phyloP scores from a whole-genome alignment of 2,797 vertebrate genomes.

The Chanos chanos region DNA sequence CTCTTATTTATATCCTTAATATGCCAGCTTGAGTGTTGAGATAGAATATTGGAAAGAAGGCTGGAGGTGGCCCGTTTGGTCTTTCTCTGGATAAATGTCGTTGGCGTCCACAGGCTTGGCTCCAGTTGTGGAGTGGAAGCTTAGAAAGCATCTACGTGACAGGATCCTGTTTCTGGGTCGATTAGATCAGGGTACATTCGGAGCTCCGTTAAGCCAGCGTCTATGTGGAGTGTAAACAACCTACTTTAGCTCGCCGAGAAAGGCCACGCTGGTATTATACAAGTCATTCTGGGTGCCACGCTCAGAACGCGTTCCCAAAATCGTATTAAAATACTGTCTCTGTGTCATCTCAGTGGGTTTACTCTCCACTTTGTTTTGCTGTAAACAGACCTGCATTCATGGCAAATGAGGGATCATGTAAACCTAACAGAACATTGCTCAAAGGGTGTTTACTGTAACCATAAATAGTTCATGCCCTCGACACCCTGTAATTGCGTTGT shows the following conservation, averaged over 20 bases:
- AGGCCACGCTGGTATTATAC: conserved; percentile 6
- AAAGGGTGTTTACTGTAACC: not conserved
- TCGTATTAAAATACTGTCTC: not conserved
- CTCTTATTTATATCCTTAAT: conserved; percentile 48
- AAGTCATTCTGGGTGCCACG: not conserved
- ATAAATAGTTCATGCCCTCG: not conserved
- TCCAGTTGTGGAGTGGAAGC: conserved; percentile 46
- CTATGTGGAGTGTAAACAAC: conserved; percentile 22
- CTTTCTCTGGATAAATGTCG: conserved; percentile 33
- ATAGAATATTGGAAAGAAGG: conserved; percentile 36
- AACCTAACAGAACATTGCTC: not conserved
- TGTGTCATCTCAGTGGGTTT: not conserved
- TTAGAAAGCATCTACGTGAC: conserved; percentile 41
- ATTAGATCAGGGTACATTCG: conserved; percentile 52
- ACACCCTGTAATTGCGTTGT: not conserved
- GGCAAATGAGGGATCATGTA: conserved; percentile 3
- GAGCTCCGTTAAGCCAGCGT: conserved; percentile 40
- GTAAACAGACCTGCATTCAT: conserved; percentile 7
- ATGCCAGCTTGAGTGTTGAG: not conserved
- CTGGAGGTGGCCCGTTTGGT: conserved; percentile 10
- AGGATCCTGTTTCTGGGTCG: conserved; percentile 58
- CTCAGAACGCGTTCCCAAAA: conserved; percentile 11
- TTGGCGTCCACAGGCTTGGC: conserved; percentile 37
- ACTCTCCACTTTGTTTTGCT: conserved; percentile 34
- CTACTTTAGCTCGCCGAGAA: conserved; percentile 6